Percentiles rank a stretch among this genome's conserved stretches.
These are phyloP conservation scores for Unio pictorum DNA, from an alignment of 2,888 invertebrate species.

Conservation along the genomic window DNA sequence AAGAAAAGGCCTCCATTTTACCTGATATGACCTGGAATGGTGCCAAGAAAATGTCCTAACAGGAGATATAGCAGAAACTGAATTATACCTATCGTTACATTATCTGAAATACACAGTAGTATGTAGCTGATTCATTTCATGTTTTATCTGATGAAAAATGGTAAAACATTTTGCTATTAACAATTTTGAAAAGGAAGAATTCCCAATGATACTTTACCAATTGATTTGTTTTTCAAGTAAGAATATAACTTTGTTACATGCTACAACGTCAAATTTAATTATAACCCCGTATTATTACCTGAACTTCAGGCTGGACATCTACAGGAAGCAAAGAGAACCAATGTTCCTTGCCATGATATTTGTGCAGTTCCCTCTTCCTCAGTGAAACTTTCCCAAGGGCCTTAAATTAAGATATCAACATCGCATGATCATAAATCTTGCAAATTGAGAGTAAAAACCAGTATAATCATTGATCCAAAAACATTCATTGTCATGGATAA, in stretches of 20 bases:
- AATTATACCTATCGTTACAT: no score
- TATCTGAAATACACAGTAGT: no score
- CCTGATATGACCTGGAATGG: no score
- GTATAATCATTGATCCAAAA: background rate
- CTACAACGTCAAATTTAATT: background rate
- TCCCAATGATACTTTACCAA: no score
- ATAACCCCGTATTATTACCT: conserved; percentile 29
- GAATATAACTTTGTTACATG: background rate
- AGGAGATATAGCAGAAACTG: no score
- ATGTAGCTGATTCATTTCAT: no score
- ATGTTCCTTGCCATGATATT: conserved; percentile 92
- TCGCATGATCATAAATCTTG: background rate
- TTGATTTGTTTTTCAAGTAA: no score
- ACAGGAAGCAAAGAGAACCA: conserved; percentile 91
- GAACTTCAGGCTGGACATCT: conserved; percentile 88
- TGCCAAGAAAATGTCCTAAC: no score
- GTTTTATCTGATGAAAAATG: no score
- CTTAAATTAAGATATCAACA: conserved; percentile 65
- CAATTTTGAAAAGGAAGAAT: no score
- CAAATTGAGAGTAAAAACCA: background rate
- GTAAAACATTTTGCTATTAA: no score
- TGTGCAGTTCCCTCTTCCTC: conserved; percentile 87
- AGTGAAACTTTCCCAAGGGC: conserved; percentile 87
- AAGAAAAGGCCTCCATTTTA: no score
- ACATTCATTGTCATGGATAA: background rate